These are phyloP conservation scores for Drosophila planitibia DNA, from an alignment of 2,888 invertebrate genomes.

Conservation along the genomic window DNA sequence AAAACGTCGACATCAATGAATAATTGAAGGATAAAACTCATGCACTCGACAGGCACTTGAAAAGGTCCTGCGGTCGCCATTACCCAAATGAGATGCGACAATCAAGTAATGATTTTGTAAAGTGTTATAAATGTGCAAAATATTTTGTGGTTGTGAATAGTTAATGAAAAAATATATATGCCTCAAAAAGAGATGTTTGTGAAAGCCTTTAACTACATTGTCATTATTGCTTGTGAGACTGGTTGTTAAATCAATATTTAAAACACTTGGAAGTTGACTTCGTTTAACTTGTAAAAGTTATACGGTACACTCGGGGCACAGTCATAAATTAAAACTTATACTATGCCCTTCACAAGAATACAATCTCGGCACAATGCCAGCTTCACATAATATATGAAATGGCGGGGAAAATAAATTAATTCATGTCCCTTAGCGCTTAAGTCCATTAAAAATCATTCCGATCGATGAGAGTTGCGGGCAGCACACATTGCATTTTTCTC, in stretches of 20 bases:
- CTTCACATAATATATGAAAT: constrained; percentile 17
- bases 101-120: constrained; percentile 33
- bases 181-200: neutral
- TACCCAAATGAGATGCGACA: constrained; percentile 19
- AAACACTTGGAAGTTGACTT: constrained; percentile 2
- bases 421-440: constrained; percentile 64
- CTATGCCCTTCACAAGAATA: constrained; percentile 6
- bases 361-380: constrained; percentile 29
- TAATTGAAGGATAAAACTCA: constrained; percentile 24
- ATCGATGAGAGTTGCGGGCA: constrained; percentile 49
- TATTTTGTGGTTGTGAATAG: constrained; percentile 20
- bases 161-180: neutral
- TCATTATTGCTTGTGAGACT: neutral
- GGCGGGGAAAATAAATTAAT: constrained; percentile 59
- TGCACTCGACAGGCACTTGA: constrained; percentile 16
- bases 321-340: constrained; percentile 30
- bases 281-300: neutral
- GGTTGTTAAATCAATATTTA: constrained; percentile 18
- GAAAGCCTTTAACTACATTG: neutral
- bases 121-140: constrained; percentile 10
- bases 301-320: neutral
- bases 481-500: constrained; percentile 77
- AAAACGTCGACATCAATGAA: constrained; percentile 23
- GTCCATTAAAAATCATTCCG: constrained; percentile 75
- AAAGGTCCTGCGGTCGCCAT: constrained; percentile 2